Base-by-base conservation (phyloP, 2,888 invertebrate genomes). In the Seira musarum region DNA sequence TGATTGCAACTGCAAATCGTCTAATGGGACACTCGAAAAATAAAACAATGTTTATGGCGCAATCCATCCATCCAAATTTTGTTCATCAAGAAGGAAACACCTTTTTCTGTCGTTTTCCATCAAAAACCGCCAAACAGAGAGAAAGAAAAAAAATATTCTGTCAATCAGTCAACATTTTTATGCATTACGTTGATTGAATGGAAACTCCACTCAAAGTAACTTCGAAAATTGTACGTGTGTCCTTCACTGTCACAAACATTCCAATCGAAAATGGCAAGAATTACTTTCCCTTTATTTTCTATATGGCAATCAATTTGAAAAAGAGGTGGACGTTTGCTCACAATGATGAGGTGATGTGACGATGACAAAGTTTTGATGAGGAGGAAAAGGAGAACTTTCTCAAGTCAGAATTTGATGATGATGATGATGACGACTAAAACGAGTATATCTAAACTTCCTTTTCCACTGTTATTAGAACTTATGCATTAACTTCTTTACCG, bases 61-160 rank as follows among this genome's bases (percentile, higher is more conserved):
- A n/a, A n/a, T n/a, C n/a, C n/a, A n/a, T n/a, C n/a, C n/a, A n/a
- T n/a, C n/a, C n/a, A n/a, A n/a, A n/a, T n/a, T n/a, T n/a, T n/a
- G n/a, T n/a, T n/a, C n/a, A n/a, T n/a, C n/a, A 77, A 40, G 46
- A 73, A 74, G 80, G 73, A 70, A 75, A 74, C 80, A 80, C 80
- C 80, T 80, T 74, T 65, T 80, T 57, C 80, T 80, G 80, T 80
- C 80, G 75, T 80, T n/a, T n/a, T 80, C 80, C 80, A 80, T 80
- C 75, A 73, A 73, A 60, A 17, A 15, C 71, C 71, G 63, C 63
- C 71, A 71, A 71, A 61, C 63, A 75, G 49, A 64, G 73, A 40
- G 66, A 24, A 73, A 72, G 69, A 79, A n/a, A n/a, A n/a, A n/a
- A n/a, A n/a, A n/a, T n/a, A n/a, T n/a, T n/a, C 13, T 46, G 46